These are phyloP conservation scores for Anastatus disparis DNA, from an alignment of 1,140 invertebrate species.

Conservation along the genomic window DNA sequence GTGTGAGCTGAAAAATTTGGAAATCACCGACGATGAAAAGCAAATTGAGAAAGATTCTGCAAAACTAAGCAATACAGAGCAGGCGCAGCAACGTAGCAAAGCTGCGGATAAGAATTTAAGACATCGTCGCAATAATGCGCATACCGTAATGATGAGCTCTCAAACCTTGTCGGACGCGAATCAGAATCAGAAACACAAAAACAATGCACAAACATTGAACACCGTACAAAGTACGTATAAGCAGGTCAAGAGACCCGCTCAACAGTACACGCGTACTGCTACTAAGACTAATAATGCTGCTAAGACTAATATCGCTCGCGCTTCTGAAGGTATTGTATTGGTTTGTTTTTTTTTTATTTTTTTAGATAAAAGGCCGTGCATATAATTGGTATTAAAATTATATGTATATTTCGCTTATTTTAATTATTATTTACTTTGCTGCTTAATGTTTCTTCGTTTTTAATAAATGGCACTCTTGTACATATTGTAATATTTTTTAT, in stretches of 20 bases:
- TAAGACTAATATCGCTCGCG: constrained; percentile 58
- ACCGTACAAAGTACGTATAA: constrained; percentile 56
- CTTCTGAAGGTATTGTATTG: constrained; percentile 60
- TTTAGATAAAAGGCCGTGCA: constrained; percentile 15
- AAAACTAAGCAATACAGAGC: constrained; percentile 42
- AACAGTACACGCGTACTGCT: constrained; percentile 58
- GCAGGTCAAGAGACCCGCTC: constrained; percentile 58
- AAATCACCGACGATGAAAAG: constrained; percentile 55
- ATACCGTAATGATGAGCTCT: constrained; percentile 50
- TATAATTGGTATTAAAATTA: no score
- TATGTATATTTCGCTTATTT: no score
- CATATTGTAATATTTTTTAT: no score
- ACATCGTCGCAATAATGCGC: constrained; percentile 38
- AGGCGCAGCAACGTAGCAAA: neutral
- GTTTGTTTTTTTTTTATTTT: constrained; percentile 43
- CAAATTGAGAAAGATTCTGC: neutral
- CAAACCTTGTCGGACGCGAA: constrained; percentile 50
- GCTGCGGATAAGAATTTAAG: constrained; percentile 10
- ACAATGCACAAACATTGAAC: constrained; percentile 59
- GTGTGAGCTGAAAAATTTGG: constrained; percentile 66
- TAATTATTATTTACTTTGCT: no score
- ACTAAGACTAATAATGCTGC: no score
- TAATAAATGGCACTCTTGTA: neutral
- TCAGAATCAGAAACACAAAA: constrained; percentile 54
- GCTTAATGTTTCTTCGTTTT: neutral